A percentile compares a stretch with the other conserved stretches of the same genome.
Conservation (phyloP, 30 jellyfish, hydroid and myxozoan genomes). For the Catostylus mosaicus region DNA sequence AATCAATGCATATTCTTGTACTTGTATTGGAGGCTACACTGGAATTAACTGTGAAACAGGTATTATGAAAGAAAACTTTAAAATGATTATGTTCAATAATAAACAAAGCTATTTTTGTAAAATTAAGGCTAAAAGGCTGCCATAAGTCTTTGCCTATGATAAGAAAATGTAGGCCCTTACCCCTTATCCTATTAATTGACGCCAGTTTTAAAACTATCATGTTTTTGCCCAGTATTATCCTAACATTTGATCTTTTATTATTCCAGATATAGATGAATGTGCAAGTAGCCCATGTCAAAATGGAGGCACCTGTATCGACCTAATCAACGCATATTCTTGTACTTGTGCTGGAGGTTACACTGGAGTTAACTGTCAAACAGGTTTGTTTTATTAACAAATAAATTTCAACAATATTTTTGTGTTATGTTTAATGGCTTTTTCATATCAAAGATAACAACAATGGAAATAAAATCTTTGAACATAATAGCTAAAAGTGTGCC, state of each 20-base stretch:
- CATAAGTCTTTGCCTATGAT: not conserved
- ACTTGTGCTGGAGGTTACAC: not conserved
- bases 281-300: not conserved
- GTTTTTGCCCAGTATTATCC: too few relatives aligned
- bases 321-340: not conserved
- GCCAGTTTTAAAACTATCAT: too few relatives aligned
- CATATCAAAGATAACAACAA: too few relatives aligned
- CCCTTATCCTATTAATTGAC: too few relatives aligned
- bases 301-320: not conserved
- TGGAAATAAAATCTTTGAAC: too few relatives aligned
- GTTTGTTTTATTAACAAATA: too few relatives aligned
- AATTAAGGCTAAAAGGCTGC: not conserved
- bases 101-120: not conserved
- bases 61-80: not conserved
- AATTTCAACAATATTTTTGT: too few relatives aligned
- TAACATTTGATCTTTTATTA: too few relatives aligned
- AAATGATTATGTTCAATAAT: not conserved
- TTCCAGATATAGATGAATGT: too few relatives aligned
- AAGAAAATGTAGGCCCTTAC: not conserved
- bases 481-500: too few relatives aligned
- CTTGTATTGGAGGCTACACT: not conserved
- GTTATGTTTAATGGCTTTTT: too few relatives aligned
- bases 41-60: not conserved
- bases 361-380: not conserved
- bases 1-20: not conserved